phyloP scores from a whole-genome alignment of 2,113 vertebrate genomes.

The Menura novaehollandiae region DNA sequence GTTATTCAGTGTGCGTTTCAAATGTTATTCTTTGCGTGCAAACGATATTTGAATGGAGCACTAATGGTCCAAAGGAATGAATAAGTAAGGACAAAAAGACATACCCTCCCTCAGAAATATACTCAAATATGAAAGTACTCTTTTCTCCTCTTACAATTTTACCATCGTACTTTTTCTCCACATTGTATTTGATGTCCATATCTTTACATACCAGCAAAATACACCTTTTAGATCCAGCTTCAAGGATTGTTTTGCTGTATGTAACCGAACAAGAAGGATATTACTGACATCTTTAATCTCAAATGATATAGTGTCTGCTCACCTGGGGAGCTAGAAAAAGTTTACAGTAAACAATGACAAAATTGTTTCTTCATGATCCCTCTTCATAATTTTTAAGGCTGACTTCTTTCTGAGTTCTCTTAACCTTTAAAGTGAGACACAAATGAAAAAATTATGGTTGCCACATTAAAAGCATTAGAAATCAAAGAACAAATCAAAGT shows the following conservation, averaged over 20 bases:
- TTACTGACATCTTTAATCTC: neutral
- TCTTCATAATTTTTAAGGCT: neutral
- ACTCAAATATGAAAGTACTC: neutral
- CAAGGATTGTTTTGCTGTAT: neutral
- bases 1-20: neutral
- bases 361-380: neutral
- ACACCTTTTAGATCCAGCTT: neutral
- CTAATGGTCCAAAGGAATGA: neutral
- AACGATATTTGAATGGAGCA: neutral
- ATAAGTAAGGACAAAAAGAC: neutral
- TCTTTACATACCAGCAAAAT: neutral
- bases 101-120: neutral
- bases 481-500: neutral
- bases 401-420: neutral
- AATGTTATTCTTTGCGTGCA: neutral
- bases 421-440: neutral
- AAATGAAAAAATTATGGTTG: neutral
- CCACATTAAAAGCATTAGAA: neutral
- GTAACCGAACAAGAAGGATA: neutral
- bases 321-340: neutral
- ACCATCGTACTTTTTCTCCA: neutral
- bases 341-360: neutral
- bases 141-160: neutral
- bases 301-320: neutral
- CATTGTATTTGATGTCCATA: neutral